Evolutionary conservation across 2,113 vertebrate species (phyloP), one percentile per base, ranked within the genome.

Genomic region (Chaenogobius annularis): DNA sequence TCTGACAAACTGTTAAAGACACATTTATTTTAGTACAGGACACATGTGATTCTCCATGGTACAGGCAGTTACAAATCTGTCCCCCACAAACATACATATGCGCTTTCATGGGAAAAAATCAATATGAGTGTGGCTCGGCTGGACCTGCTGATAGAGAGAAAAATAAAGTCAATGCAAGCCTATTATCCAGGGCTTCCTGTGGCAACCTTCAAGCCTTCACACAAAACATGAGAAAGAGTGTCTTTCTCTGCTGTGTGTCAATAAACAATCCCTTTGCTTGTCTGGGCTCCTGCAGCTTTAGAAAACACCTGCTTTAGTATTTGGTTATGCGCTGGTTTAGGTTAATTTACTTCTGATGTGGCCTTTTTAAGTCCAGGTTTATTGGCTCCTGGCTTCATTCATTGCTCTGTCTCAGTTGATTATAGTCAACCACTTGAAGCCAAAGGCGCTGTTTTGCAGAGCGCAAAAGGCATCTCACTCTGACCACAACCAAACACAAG

Each of bases 101-200:
- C 77, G 73, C 69, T 86, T 78, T 75, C 68, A 76, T 56, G 23
- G 44, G 68, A 50, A 67, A 26, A 86, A 89, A 90, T 92, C 90
- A 72, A 88, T 91, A 72, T 12, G 65, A 72, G 74, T 48, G 9
- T 73, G 69, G 62, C 68, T 68, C 56, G 81, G 79, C 74, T 74
- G 76, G 83, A 82, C 88, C 66, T 47, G 75, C 77, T 70, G 44
- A 68, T 75, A 68, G 81, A 73, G 73, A 74, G 87, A 89, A 88
- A 88, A 89, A 84, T 82, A 81, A 84, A 91, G 90, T 91, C 88
- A 87, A 88, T 91, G 81, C 68, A 58, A 76, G 76, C 84, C 85
- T 86, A 89, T 91, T 92, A 89, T 82, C 73, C 70, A 71, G 67
- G 55, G 80, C 83, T 83, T 89, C 75, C 80, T 85, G 77, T 78